Evolutionary conservation across 2,888 invertebrate species (phyloP).

Genomic region (Lissocephala sabroskyi): DNA sequence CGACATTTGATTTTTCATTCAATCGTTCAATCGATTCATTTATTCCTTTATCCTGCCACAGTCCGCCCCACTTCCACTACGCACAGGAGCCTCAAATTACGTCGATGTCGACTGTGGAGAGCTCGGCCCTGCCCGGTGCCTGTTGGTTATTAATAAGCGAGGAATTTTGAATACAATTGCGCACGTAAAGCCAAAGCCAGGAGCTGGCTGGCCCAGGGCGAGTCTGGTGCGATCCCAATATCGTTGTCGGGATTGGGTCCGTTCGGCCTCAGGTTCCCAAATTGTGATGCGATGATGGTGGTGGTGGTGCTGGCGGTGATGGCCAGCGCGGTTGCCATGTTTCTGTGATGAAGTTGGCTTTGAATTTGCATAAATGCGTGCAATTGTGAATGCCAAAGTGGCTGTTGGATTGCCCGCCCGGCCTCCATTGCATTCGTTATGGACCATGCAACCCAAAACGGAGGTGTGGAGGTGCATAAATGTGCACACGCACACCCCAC

Average conservation of each 20-base stretch:
- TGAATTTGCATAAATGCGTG: constrained; percentile 52
- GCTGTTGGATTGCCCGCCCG: constrained; percentile 27
- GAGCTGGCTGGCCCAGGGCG: too few relatives aligned
- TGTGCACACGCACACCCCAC: too few relatives aligned
- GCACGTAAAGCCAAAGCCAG: constrained; percentile 1
- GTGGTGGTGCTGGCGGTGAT: background rate
- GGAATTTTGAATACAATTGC: constrained; percentile 20
- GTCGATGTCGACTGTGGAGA: too few relatives aligned
- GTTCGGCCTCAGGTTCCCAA: too few relatives aligned
- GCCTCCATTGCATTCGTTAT: constrained; percentile 10
- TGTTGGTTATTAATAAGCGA: constrained; percentile 24
- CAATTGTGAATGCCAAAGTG: constrained; percentile 45
- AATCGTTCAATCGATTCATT: constrained; percentile 14
- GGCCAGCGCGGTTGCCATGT: constrained; percentile 8
- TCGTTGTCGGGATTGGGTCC: too few relatives aligned
- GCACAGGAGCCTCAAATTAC: too few relatives aligned
- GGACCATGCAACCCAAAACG: too few relatives aligned
- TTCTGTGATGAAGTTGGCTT: constrained; percentile 38
- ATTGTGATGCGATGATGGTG: background rate
- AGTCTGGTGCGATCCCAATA: too few relatives aligned
- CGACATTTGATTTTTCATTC: constrained; percentile 15
- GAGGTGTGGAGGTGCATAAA: too few relatives aligned
- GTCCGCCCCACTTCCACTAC: too few relatives aligned
- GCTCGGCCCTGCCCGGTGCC: constrained; percentile 4
- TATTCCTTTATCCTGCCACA: too few relatives aligned